These are phyloP conservation scores for Agriopis leucophaearia DNA, from an alignment of 2,888 invertebrate genomes.

Conservation along the genomic window DNA sequence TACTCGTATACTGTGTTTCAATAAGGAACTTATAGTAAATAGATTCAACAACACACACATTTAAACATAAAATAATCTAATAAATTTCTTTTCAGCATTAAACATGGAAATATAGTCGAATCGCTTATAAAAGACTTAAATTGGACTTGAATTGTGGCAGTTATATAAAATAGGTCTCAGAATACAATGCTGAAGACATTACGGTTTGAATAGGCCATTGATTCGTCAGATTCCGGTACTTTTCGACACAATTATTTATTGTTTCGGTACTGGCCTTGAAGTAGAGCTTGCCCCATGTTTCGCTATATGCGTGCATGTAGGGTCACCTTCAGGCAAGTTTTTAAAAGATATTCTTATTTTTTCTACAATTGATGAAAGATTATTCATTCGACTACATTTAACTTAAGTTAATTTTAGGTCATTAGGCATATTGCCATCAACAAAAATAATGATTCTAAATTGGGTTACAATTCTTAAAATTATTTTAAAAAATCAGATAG, in stretches of 20 bases:
- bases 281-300: conserved; percentile 58
- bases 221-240: conserved; percentile 55
- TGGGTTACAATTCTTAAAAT: too few relatives aligned
- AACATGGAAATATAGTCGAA: conserved; percentile 22
- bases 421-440: too few relatives aligned
- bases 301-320: conserved; percentile 38
- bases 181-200: conserved; percentile 49
- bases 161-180: conserved; percentile 37
- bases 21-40: too few relatives aligned
- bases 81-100: conserved; percentile 19
- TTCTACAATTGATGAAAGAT: too few relatives aligned
- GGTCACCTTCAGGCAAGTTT: conserved; percentile 18
- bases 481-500: too few relatives aligned
- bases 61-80: conserved; percentile 9
- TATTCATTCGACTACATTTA: too few relatives aligned
- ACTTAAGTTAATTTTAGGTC: too few relatives aligned
- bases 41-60: too few relatives aligned
- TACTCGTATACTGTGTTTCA: too few relatives aligned
- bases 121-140: conserved; percentile 21
- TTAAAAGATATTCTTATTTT: background rate
- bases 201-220: conserved; percentile 49
- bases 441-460: too few relatives aligned
- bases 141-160: conserved; percentile 30
- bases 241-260: conserved; percentile 61
- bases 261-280: conserved; percentile 59